Evolutionary conservation across 2,888 invertebrate species (phyloP).

Genomic region (Saturnia pavonia): DNA sequence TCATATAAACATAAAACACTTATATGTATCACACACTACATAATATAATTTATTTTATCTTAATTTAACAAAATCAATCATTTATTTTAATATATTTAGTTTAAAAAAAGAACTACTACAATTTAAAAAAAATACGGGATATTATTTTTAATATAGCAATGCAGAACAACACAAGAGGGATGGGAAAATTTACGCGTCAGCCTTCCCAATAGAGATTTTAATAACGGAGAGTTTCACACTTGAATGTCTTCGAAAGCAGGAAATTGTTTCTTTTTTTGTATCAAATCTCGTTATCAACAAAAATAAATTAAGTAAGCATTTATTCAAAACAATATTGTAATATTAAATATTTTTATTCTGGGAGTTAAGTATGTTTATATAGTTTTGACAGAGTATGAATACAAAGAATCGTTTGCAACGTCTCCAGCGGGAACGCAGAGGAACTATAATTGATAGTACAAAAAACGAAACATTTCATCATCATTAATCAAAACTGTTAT

Average conservation of each 20-base stretch:
- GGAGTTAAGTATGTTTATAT: neutral
- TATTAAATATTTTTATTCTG: neutral
- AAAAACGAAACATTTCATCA: too few relatives aligned
- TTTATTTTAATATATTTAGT: neutral
- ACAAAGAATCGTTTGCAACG: too few relatives aligned
- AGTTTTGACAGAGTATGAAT: too few relatives aligned
- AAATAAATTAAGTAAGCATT: slow-evolving; percentile 31
- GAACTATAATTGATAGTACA: too few relatives aligned
- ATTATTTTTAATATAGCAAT: slow-evolving; percentile 15
- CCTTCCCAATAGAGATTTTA: slow-evolving; percentile 48
- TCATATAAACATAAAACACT: neutral
- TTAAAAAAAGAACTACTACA: neutral
- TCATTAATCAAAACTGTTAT: too few relatives aligned
- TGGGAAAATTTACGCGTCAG: slow-evolving; percentile 39
- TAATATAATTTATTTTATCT: neutral
- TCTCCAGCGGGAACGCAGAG: too few relatives aligned
- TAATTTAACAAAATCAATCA: neutral
- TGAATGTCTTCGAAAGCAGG: slow-evolving; percentile 47
- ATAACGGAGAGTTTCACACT: slow-evolving; percentile 58
- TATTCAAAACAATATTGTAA: neutral
- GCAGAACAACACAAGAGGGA: slow-evolving; percentile 21
- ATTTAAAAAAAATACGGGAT: neutral
- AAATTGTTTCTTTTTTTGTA: slow-evolving; percentile 56
- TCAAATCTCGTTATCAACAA: slow-evolving; percentile 47
- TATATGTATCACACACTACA: neutral